Evolutionary conservation across 2,888 invertebrate species (phyloP).

Genomic region (Camptogramma bilineatum): DNA sequence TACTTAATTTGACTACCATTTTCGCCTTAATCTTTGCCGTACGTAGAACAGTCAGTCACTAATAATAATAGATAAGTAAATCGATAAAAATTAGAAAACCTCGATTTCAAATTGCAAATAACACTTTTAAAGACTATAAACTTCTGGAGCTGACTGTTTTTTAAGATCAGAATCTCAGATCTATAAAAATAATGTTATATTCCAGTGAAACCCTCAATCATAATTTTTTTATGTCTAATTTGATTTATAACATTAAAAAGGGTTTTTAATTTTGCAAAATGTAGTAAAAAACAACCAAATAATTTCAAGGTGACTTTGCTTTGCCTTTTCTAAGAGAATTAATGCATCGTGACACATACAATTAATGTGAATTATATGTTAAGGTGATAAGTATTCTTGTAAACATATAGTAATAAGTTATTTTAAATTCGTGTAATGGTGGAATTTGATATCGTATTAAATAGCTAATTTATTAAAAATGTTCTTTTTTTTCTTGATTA

Average conservation of each 20-base stretch:
- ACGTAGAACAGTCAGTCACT: no score
- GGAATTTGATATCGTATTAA: slow-evolving; percentile 17
- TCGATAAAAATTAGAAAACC: no score
- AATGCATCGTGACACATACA: slow-evolving; percentile 17
- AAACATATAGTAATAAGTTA: neutral
- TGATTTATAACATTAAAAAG: no score
- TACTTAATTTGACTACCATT: no score
- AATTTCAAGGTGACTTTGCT: slow-evolving; percentile 1
- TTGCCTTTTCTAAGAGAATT: slow-evolving; percentile 11
- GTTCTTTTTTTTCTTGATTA: neutral
- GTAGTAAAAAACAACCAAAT: slow-evolving; percentile 8
- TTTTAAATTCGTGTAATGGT: slow-evolving; percentile 8
- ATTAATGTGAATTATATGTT: no score
- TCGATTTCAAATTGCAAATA: no score
- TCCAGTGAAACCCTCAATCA: neutral
- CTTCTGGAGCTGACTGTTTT: neutral
- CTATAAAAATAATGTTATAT: neutral
- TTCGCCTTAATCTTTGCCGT: no score
- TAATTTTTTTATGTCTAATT: no score
- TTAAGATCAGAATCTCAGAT: neutral
- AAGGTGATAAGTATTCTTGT: slow-evolving; percentile 6
- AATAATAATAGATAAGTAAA: no score
- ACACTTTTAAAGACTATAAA: neutral
- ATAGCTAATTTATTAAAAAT: slow-evolving; percentile 15
- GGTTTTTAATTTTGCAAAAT: neutral